Percentiles rank a stretch among this genome's conserved stretches.
Evolutionary conservation across 2,113 vertebrate genomes (phyloP).

Genomic region (Promerops cafer): DNA sequence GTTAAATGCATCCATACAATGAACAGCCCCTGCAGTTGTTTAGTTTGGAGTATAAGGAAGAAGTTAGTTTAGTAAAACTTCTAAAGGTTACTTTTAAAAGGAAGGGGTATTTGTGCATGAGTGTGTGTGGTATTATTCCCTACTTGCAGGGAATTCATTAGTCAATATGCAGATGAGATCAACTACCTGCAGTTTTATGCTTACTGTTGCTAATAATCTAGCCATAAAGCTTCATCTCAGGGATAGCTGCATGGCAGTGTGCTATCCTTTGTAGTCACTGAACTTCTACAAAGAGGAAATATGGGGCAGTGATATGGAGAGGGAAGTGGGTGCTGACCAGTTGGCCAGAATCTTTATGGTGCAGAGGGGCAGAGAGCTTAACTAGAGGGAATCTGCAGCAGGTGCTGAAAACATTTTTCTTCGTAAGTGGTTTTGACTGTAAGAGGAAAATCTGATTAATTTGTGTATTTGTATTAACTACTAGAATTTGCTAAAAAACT

Average conservation of each 20-base stretch:
- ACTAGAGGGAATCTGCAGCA: not conserved
- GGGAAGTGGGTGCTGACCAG: not conserved
- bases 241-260: not conserved
- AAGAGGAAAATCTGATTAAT: not conserved
- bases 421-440: not conserved
- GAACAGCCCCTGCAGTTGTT: not conserved
- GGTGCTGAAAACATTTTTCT: not conserved
- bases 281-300: not conserved
- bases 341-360: not conserved
- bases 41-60: not conserved
- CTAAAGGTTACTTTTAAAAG: not conserved
- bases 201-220: not conserved
- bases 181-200: not conserved
- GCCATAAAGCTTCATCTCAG: not conserved
- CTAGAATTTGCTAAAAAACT: not conserved
- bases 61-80: not conserved
- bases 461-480: not conserved
- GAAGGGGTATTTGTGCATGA: not conserved
- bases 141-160: not conserved
- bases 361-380: not conserved
- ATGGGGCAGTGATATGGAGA: not conserved
- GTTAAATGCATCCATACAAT: not conserved
- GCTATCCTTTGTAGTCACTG: not conserved
- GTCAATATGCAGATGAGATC: not conserved
- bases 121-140: not conserved